A percentile compares a stretch with the other conserved stretches of the same genome.
These are phyloP conservation scores for Odontamblyopus lacepedii DNA, from an alignment of 2,797 vertebrate genomes.

Conservation along the genomic window DNA sequence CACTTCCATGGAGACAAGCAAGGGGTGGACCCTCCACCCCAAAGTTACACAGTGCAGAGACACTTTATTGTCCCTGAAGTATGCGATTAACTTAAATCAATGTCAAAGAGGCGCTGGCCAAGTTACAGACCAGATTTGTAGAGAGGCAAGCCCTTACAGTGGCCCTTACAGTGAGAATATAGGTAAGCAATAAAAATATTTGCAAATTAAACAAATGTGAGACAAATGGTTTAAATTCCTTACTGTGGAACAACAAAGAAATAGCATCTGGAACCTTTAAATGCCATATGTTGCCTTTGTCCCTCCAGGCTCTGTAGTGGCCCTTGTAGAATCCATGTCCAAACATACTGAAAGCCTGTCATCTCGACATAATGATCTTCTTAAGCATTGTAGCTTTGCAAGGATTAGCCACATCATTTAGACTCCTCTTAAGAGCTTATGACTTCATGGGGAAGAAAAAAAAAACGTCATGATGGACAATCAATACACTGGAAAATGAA, in stretches of 20 bases:
- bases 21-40: too few relatives aligned
- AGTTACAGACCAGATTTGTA: neutral
- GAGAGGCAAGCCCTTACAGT: neutral
- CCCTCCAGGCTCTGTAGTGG: conserved; percentile 19
- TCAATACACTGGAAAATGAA: conserved; percentile 62
- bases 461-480: conserved; percentile 46
- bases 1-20: too few relatives aligned
- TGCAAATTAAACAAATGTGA: neutral
- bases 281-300: conserved; percentile 31
- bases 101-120: neutral
- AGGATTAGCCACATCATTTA: conserved; percentile 51
- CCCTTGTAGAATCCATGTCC: conserved; percentile 35
- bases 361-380: conserved; percentile 43
- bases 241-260: neutral
- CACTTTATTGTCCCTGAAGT: too few relatives aligned
- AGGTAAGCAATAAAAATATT: neutral
- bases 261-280: conserved; percentile 18
- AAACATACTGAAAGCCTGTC: conserved; percentile 38
- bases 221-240: neutral
- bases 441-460: conserved; percentile 26
- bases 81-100: neutral
- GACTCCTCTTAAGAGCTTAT: conserved; percentile 43
- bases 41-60: too few relatives aligned
- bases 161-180: neutral
- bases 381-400: conserved; percentile 45